Conservation (phyloP, 2,888 invertebrate species). For the Trimorus sp. region DNA sequence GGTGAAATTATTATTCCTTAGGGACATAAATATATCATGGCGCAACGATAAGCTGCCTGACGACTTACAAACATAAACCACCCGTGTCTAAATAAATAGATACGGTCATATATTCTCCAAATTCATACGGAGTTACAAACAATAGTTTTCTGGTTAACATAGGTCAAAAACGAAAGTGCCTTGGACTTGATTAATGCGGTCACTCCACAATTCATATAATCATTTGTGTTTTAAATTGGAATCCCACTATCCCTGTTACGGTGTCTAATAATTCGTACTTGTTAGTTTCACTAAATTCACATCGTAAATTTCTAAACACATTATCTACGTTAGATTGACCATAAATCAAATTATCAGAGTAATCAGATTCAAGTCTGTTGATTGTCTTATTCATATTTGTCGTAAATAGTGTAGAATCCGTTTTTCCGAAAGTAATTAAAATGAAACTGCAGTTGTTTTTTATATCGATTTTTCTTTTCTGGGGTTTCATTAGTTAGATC, state of each 20-base stretch:
- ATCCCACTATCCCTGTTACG: constrained; percentile 25
- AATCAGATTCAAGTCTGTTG: not conserved
- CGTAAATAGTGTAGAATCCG: not conserved
- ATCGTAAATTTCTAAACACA: constrained; percentile 24
- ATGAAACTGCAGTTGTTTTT: too few relatives aligned
- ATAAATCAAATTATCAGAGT: constrained; percentile 14
- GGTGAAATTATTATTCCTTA: too few relatives aligned
- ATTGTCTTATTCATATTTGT: not conserved
- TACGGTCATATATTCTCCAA: constrained; percentile 40
- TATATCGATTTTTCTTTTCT: too few relatives aligned
- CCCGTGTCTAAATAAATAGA: constrained; percentile 39
- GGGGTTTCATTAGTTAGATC: too few relatives aligned
- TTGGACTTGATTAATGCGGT: constrained; percentile 3
- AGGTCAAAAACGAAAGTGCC: constrained; percentile 37
- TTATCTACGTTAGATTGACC: constrained; percentile 18
- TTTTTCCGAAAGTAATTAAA: not conserved
- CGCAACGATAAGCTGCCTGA: constrained; percentile 45
- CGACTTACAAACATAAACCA: constrained; percentile 47
- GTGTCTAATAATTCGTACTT: constrained; percentile 11
- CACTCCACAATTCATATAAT: constrained; percentile 14
- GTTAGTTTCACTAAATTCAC: constrained; percentile 19
- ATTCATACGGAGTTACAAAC: constrained; percentile 39
- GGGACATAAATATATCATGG: constrained; percentile 54
- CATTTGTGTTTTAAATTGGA: constrained; percentile 8
- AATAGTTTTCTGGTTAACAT: constrained; percentile 31